A percentile compares a stretch with the other conserved stretches of the same genome.
These are phyloP conservation scores for Sycobia sp. DNA, from an alignment of 1,140 invertebrate genomes.

Conservation along the genomic window DNA sequence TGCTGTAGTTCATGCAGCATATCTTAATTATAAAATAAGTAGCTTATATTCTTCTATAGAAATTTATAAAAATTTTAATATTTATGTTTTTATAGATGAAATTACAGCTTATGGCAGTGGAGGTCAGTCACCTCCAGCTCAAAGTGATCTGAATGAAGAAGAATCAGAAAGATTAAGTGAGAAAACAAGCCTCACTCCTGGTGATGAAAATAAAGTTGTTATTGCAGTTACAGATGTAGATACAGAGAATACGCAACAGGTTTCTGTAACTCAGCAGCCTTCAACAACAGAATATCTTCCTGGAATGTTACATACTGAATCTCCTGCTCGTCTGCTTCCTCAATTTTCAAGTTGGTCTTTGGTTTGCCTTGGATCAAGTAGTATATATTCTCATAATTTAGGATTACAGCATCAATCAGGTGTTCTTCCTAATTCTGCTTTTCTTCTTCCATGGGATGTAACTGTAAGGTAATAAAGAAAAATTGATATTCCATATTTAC, in stretches of 20 bases:
- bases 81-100: conserved; percentile 43
- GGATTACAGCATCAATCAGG: conserved; percentile 84
- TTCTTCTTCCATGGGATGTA: conserved; percentile 94
- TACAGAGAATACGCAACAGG: conserved; percentile 61
- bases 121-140: conserved; percentile 48
- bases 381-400: conserved; percentile 88
- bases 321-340: conserved; percentile 79
- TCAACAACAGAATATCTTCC: conserved; percentile 90
- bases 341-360: conserved; percentile 93
- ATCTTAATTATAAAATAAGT: conserved; percentile 21
- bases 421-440: conserved; percentile 87
- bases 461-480: conserved; percentile 67
- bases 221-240: conserved; percentile 59
- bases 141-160: conserved; percentile 49
- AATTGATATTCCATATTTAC: not conserved
- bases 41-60: not conserved
- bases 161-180: conserved; percentile 47
- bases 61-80: conserved; percentile 20
- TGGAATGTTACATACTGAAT: conserved; percentile 84
- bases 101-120: conserved; percentile 54
- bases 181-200: conserved; percentile 54
- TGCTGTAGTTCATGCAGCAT: no score
- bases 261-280: conserved; percentile 70
- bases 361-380: conserved; percentile 86
- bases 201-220: conserved; percentile 58